Evolutionary conservation across 2,797 vertebrate genomes (phyloP), one percentile per base, ranked within the genome.

Genomic region (Diplodus sargus): DNA sequence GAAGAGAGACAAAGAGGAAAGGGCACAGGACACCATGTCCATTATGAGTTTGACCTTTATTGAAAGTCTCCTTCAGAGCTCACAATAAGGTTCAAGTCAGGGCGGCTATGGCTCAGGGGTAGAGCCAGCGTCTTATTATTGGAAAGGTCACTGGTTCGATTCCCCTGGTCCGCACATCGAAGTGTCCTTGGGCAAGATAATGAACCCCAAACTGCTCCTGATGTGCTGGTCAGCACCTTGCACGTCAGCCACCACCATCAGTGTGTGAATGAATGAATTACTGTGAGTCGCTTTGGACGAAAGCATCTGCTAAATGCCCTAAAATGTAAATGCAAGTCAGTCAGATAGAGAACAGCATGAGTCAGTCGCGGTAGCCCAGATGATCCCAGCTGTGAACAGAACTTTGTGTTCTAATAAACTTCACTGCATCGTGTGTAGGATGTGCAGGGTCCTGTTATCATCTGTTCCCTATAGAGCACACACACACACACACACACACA

Each of bases 371-470:
- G 39, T 39, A 39, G 39, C 39, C 39, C 39, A 39, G 34, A 39
- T 39, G 34, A 39, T 34, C 34, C 34, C 54, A 67, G 48, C 70
- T 82, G 66, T 65, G 62, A 81, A 56, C 60, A 57, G 69, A n/a
- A 23, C 43, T 60, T 70, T 62, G 45, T 58, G 60, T 73, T 51
- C 74, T 77, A 48, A 69, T 70, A 76, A 75, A 72, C 60, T 20
- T 76, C 70, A 65, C 48, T 79, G 43, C 72, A 74, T 78, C 74
- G 70, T 85, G 64, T 75, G 59, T 59, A 77, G 76, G 52, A 81
- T 85, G 79, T 83, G 54, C 39, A 64, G 75, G 59, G 56, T 43
- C 43, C 63, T 51, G 82, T 25, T 57, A 51, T 75, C 67, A 71
- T 72, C 85, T 81, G 49, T 28, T 82, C 34, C 53, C 59, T 15